A percentile compares a stretch with the other conserved stretches of the same genome.
These are phyloP conservation scores for Lacerta bilineata DNA, from an alignment of 2,797 vertebrate species.

Conservation along the genomic window DNA sequence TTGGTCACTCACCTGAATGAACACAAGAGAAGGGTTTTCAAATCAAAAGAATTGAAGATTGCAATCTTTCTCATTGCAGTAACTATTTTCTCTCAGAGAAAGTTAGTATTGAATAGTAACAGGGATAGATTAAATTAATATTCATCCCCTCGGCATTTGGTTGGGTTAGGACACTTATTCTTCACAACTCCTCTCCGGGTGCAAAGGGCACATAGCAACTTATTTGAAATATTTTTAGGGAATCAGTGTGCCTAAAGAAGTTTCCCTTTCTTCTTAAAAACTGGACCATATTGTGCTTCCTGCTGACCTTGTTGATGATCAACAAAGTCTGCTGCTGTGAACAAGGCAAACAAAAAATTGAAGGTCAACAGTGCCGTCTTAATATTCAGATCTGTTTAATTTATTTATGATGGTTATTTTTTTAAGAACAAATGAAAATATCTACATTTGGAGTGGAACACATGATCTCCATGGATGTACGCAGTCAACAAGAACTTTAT, in stretches of 20 bases:
- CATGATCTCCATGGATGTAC: neutral
- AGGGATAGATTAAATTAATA: neutral
- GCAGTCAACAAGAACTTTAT: neutral
- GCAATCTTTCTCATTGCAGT: constrained; percentile 1
- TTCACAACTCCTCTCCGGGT: neutral
- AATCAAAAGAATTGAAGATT: neutral
- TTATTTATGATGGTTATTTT: neutral
- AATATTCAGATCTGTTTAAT: neutral
- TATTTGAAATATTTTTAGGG: constrained; percentile 6
- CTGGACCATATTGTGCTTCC: neutral
- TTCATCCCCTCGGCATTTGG: neutral
- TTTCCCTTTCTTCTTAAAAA: neutral
- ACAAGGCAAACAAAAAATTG: neutral
- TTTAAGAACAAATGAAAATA: neutral
- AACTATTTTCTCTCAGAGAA: neutral
- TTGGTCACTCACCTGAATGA: constrained; percentile 15
- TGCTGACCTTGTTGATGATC: neutral
- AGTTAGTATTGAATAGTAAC: neutral
- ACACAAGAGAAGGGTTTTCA: constrained; percentile 25
- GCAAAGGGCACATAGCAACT: constrained; percentile 5
- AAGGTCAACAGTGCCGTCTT: neutral
- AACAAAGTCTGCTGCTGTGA: neutral
- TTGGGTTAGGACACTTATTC: neutral
- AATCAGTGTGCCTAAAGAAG: constrained; percentile 7
- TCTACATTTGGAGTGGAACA: neutral